phyloP scores from a whole-genome alignment of 2,888 invertebrate species.

The Stictocephala bisonia region DNA sequence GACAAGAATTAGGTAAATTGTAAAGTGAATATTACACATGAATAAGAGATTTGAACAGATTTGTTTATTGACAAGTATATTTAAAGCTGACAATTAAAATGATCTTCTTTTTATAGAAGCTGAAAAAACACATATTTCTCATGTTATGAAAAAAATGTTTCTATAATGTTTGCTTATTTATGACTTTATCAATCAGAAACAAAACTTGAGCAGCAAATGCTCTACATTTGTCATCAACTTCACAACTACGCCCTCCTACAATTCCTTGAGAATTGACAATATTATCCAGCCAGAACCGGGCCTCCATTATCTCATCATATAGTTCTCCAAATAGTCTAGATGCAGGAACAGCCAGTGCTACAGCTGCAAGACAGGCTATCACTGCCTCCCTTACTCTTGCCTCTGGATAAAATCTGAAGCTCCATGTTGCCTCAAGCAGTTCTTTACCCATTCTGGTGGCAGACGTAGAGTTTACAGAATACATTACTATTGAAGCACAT shows the following conservation, averaged over 20 bases:
- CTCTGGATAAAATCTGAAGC: constrained; percentile 75
- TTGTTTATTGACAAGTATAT: too few relatives aligned
- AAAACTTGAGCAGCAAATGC: constrained; percentile 73
- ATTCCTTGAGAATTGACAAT: constrained; percentile 69
- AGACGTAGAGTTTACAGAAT: constrained; percentile 75
- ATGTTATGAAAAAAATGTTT: too few relatives aligned
- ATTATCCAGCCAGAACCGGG: constrained; percentile 75
- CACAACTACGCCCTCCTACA: constrained; percentile 67
- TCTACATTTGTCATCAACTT: constrained; percentile 74
- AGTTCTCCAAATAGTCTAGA: constrained; percentile 71
- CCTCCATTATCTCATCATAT: constrained; percentile 72
- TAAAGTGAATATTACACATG: too few relatives aligned
- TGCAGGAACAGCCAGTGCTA: constrained; percentile 72
- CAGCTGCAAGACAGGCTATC: constrained; percentile 75
- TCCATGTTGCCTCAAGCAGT: constrained; percentile 74
- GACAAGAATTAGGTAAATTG: too few relatives aligned
- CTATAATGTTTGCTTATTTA: too few relatives aligned
- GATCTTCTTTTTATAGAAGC: too few relatives aligned
- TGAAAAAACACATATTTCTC: too few relatives aligned
- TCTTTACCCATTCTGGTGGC: constrained; percentile 76
- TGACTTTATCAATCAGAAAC: constrained; percentile 65
- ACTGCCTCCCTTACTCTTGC: constrained; percentile 74
- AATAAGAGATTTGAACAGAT: too few relatives aligned
- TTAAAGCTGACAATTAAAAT: too few relatives aligned
- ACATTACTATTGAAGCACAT: constrained; percentile 73